phyloP scores from a whole-genome alignment of 2,888 invertebrate genomes.

The Morpho deidamia region DNA sequence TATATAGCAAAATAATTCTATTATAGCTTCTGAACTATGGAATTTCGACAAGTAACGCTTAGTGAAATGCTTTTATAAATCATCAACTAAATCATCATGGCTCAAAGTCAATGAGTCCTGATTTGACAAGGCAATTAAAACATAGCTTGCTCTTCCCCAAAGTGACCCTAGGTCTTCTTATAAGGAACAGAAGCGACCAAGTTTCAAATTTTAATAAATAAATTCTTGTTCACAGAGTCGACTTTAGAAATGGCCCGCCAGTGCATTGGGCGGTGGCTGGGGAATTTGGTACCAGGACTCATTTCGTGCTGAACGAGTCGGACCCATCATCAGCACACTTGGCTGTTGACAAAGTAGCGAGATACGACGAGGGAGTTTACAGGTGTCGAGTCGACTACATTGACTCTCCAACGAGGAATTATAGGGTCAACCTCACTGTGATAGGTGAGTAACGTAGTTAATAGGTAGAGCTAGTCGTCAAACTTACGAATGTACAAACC shows the following conservation, averaged over 20 bases:
- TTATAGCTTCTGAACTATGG: no score
- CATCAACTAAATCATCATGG: no score
- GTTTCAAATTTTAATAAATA: neutral
- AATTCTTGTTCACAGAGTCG: constrained; percentile 76
- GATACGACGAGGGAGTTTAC: constrained; percentile 89
- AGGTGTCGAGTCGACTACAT: constrained; percentile 93
- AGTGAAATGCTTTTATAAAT: no score
- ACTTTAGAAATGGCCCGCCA: constrained; percentile 85
- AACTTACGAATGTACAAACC: no score
- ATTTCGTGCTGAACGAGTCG: constrained; percentile 85
- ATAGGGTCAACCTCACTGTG: constrained; percentile 90
- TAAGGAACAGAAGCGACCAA: no score
- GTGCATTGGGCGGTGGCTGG: constrained; percentile 88
- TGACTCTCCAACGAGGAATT: constrained; percentile 92
- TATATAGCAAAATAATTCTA: no score
- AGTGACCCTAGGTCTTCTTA: no score
- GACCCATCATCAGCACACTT: constrained; percentile 85
- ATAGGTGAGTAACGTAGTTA: constrained; percentile 84
- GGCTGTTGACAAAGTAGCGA: constrained; percentile 84
- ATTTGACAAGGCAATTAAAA: no score
- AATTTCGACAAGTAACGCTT: no score
- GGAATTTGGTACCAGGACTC: constrained; percentile 85
- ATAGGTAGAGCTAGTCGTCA: no score
- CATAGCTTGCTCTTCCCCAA: no score
- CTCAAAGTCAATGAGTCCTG: no score